Conservation (phyloP, 2,113 vertebrate species). For the Dendrocopos noguchii region DNA sequence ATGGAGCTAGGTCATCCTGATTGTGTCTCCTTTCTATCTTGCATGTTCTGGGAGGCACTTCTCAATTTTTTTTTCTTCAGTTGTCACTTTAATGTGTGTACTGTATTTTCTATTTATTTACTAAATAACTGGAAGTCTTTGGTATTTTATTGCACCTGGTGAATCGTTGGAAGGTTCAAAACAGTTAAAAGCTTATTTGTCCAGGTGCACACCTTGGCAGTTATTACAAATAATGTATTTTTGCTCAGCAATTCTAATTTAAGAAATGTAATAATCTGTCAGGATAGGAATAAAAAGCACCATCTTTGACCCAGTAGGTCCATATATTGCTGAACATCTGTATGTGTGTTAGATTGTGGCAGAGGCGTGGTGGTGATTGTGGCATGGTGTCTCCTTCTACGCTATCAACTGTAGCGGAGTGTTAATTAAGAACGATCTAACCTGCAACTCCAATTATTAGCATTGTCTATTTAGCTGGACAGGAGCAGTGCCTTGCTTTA, state of each 20-base stretch:
- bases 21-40: accelerated
- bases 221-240: not conserved
- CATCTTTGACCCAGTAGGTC: conserved; percentile 10
- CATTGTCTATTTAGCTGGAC: conserved; percentile 74
- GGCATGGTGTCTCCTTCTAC: conserved; percentile 54
- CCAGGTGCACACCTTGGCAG: not conserved
- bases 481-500: conserved; percentile 71
- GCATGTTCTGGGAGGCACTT: not conserved
- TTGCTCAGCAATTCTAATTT: not conserved
- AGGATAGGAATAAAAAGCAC: conserved; percentile 22
- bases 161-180: not conserved
- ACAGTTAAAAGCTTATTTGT: not conserved
- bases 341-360: conserved; percentile 48
- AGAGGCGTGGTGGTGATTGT: conserved; percentile 64
- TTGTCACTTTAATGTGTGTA: not conserved
- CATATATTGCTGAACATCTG: conserved; percentile 2
- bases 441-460: conserved; percentile 69
- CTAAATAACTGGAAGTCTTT: not conserved
- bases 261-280: not conserved
- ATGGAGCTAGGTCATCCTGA: not conserved
- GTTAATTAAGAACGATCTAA: conserved; percentile 78
- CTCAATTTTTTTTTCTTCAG: not conserved
- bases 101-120: not conserved
- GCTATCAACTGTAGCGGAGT: conserved; percentile 78
- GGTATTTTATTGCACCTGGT: not conserved